Base-by-base conservation (phyloP, 2,888 invertebrate species). In the Ametastegia equiseti region DNA sequence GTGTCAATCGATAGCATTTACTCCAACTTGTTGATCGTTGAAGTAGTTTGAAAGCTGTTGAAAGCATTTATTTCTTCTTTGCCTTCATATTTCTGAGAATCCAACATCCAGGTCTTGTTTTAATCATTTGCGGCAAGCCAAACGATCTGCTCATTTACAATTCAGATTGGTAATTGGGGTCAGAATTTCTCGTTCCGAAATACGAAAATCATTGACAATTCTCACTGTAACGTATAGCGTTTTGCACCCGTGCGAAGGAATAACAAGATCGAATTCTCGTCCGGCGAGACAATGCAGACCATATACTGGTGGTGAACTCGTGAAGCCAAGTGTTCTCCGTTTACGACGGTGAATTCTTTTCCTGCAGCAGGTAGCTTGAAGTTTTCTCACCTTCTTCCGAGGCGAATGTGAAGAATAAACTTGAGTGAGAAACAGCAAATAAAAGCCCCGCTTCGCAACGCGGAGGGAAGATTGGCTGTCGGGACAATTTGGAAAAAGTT, bases 321-420 rank as follows among this genome's bases (percentile, higher is more conserved):
- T n/a, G 19, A 6, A 23, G 36, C 19, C 39, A 33, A 67, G 60
- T 15, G n/a, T n/a, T n/a, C 13, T 60, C 11, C 30, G 30, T 67
- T 67, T 67, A 67, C 65, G 65, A 67, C 39, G 39, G n/a, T 67
- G 33, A 67, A 19, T n/a, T 67, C 65, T 67, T 67, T 67, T 19
- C 39, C 65, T 36, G n/a, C n/a, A n/a, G n/a, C n/a, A n/a, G 19
- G n/a, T 67, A 19, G 19, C 39, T 60, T 30, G 1, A 15, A 30
- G 60, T 60, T 60, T 30, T 60, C 30, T 27, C 60, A n/a, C n/a
- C n/a, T n/a, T n/a, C 60, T 60, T 60, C 15, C 60, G 60, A 60
- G 4, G 30, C 30, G 11, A 27, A 15, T 1, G 60, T 15, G 15
- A 23, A 15, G 60, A 15, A 60, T 60, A 60, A 60, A 60, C 60